Conservation (phyloP, 2,113 vertebrate genomes). For the Hypomesus transpacificus region DNA sequence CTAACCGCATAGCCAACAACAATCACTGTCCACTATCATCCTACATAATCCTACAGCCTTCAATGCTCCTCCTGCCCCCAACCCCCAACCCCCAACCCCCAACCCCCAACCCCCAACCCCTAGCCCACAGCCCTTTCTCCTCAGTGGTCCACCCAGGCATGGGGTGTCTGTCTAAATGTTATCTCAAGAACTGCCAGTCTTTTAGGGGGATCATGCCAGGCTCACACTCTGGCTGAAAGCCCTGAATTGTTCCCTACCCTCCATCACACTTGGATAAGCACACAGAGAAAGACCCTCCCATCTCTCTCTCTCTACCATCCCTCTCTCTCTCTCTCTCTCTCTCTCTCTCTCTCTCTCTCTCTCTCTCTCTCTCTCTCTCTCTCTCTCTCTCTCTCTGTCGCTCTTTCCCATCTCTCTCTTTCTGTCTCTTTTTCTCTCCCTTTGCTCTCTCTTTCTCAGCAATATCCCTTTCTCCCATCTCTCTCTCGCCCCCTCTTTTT, state of each 20-base stretch:
- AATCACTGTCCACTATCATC: too few species aligned
- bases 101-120: too few species aligned
- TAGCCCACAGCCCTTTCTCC: neutral
- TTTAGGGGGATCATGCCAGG: conserved; percentile 44
- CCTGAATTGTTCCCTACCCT: conserved; percentile 42
- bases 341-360: too few species aligned
- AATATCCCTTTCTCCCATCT: conserved; percentile 3
- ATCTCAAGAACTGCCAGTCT: conserved; percentile 44
- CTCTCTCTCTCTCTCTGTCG: too few species aligned
- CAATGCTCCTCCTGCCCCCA: too few species aligned
- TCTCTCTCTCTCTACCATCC: neutral
- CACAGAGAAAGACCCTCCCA: conserved; percentile 44
- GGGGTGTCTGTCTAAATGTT: conserved; percentile 56
- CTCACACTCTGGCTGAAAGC: conserved; percentile 32
- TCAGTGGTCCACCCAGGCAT: conserved; percentile 42
- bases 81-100: too few species aligned
- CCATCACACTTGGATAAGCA: conserved; percentile 48
- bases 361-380: too few species aligned
- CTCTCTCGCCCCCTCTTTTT: too few species aligned
- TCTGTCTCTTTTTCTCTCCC: neutral
- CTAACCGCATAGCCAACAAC: too few species aligned
- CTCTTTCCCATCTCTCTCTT: too few species aligned
- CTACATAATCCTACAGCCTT: too few species aligned
- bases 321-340: too few species aligned
- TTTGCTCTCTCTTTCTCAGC: neutral